Percentiles rank a stretch among this genome's conserved stretches.
Conservation (phyloP, 2,797 vertebrate genomes). For the Sciurus vulgaris region DNA sequence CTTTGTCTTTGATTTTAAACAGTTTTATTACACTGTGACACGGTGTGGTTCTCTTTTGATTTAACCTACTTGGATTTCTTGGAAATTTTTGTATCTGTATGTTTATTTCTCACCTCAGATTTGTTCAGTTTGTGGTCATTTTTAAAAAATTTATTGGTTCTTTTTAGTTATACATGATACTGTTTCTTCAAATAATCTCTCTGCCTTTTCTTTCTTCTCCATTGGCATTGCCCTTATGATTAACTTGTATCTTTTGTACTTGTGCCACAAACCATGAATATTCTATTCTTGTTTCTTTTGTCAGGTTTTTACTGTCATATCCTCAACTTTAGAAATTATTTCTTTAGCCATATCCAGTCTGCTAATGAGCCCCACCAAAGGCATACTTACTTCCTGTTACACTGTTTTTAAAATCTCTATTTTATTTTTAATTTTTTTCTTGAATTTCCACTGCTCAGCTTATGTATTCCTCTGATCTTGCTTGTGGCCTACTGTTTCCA, state of each 20-base stretch:
- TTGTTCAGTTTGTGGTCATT: background rate
- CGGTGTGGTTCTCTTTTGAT: background rate
- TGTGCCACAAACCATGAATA: background rate
- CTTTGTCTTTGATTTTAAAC: background rate
- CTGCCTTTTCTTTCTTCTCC: background rate
- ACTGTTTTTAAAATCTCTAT: background rate
- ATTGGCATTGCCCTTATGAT: background rate
- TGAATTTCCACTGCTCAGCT: background rate
- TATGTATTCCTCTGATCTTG: background rate
- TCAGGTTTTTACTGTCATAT: background rate
- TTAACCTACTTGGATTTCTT: background rate
- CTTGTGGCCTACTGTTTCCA: too few species aligned
- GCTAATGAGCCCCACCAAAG: background rate
- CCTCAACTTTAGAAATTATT: background rate
- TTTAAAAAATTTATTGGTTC: too few species aligned
- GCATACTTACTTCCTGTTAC: background rate
- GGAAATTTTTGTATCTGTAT: background rate
- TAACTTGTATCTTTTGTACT: background rate
- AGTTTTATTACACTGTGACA: background rate
- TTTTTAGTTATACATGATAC: too few species aligned
- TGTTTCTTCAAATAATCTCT: background rate
- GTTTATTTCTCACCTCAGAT: background rate
- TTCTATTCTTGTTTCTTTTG: background rate
- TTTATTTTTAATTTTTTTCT: background rate
- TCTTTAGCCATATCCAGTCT: background rate